phyloP scores from a whole-genome alignment of 2,888 invertebrate species.

The Mythimna albipuncta region DNA sequence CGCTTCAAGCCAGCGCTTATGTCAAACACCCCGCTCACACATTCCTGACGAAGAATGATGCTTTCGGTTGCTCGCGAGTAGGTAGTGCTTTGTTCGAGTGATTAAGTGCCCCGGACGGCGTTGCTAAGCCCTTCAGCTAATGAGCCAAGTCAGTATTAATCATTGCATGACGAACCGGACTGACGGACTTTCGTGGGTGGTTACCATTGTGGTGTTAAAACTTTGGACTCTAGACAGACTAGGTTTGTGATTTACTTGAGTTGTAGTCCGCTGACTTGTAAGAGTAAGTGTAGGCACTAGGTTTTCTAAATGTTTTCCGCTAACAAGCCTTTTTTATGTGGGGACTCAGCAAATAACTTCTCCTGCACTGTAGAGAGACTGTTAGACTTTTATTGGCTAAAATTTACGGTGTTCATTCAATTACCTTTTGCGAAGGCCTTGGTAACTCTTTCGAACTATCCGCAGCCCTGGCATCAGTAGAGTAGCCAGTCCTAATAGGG shows the following conservation, averaged over 20 bases:
- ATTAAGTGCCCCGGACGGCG: conserved; percentile 87
- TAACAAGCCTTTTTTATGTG: no score
- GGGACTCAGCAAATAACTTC: no score
- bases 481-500: no score
- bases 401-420: no score
- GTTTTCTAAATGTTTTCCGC: not conserved
- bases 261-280: not conserved
- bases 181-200: conserved; percentile 85
- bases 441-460: no score
- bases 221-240: conserved; percentile 68
- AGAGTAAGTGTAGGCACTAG: not conserved
- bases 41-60: conserved; percentile 91
- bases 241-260: conserved; percentile 31
- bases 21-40: conserved; percentile 74
- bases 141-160: conserved; percentile 90
- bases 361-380: no score
- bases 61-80: conserved; percentile 89
- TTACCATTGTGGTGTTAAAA: conserved; percentile 67
- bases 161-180: conserved; percentile 87
- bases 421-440: no score
- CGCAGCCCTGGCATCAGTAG: no score
- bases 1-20: conserved; percentile 53
- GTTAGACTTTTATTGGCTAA: no score
- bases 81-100: conserved; percentile 90
- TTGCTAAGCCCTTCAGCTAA: conserved; percentile 90